Conservation (phyloP, 2,888 invertebrate species). For the Invenusta paracnida region DNA sequence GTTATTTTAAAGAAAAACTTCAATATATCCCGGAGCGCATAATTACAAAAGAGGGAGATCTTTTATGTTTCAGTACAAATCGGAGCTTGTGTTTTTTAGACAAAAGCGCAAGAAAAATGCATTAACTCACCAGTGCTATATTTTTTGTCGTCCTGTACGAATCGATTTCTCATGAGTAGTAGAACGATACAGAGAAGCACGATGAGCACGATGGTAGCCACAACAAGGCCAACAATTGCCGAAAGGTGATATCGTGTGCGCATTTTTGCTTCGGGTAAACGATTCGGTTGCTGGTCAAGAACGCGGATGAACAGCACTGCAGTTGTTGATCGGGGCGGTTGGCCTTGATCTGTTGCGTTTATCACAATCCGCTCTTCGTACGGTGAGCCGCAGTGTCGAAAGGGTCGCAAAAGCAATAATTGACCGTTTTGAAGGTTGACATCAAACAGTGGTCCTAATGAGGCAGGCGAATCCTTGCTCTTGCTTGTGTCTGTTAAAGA, state of each 20-base stretch:
- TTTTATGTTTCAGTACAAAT: too few relatives aligned
- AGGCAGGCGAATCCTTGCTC: background rate
- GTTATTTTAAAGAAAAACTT: too few relatives aligned
- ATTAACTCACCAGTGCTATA: background rate
- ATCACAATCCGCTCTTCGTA: background rate
- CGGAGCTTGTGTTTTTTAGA: background rate
- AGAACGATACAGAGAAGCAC: conserved; percentile 13
- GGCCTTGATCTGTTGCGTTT: background rate
- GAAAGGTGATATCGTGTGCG: background rate
- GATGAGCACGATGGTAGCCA: conserved; percentile 35
- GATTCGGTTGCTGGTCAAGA: conserved; percentile 14
- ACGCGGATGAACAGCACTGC: background rate
- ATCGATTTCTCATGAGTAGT: conserved; percentile 16
- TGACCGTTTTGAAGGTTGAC: background rate
- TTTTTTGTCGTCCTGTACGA: background rate
- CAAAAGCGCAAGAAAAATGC: background rate
- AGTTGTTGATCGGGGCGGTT: background rate
- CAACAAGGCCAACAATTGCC: conserved; percentile 31
- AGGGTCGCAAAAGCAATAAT: background rate
- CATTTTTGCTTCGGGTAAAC: background rate
- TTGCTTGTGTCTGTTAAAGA: background rate
- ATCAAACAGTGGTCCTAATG: background rate
- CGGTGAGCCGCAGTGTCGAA: background rate
- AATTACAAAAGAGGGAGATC: too few relatives aligned
- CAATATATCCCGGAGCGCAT: too few relatives aligned